These are phyloP conservation scores for Morelia viridis DNA, from an alignment of 2,797 vertebrate species.

Conservation along the genomic window DNA sequence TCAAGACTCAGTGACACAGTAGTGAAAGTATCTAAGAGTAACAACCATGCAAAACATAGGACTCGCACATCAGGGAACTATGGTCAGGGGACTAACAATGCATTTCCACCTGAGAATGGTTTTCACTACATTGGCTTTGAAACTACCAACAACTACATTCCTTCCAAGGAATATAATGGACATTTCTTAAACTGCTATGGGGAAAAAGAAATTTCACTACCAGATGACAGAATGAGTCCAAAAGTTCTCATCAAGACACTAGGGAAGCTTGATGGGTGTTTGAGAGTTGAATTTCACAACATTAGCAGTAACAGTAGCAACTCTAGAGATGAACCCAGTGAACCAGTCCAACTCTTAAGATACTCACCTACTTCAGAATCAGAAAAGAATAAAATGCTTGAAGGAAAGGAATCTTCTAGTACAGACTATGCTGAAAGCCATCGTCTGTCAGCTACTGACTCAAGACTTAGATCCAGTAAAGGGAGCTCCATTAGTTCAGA, in stretches of 20 bases:
- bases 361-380: slow-evolving; percentile 85
- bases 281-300: slow-evolving; percentile 92
- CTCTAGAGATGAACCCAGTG: slow-evolving; percentile 74
- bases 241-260: slow-evolving; percentile 87
- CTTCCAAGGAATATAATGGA: slow-evolving; percentile 74
- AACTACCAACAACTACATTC: slow-evolving; percentile 55
- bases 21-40: slow-evolving; percentile 74
- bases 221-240: slow-evolving; percentile 83
- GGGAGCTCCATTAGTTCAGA: slow-evolving; percentile 92
- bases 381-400: slow-evolving; percentile 67
- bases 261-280: slow-evolving; percentile 86
- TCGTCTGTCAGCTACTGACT: slow-evolving; percentile 73
- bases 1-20: slow-evolving; percentile 77
- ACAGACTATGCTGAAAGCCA: slow-evolving; percentile 69
- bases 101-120: slow-evolving; percentile 75
- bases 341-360: slow-evolving; percentile 90
- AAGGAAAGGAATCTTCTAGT: slow-evolving; percentile 70
- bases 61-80: slow-evolving; percentile 56
- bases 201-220: slow-evolving; percentile 70
- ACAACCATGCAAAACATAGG: slow-evolving; percentile 64
- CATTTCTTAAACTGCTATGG: slow-evolving; percentile 76
- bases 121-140: slow-evolving; percentile 71
- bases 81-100: slow-evolving; percentile 56
- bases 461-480: slow-evolving; percentile 86
- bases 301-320: slow-evolving; percentile 71